Percentiles rank a stretch among this genome's conserved stretches.
Evolutionary conservation across 2,113 vertebrate species (phyloP).

Genomic region (Pomatostomus ruficeps): DNA sequence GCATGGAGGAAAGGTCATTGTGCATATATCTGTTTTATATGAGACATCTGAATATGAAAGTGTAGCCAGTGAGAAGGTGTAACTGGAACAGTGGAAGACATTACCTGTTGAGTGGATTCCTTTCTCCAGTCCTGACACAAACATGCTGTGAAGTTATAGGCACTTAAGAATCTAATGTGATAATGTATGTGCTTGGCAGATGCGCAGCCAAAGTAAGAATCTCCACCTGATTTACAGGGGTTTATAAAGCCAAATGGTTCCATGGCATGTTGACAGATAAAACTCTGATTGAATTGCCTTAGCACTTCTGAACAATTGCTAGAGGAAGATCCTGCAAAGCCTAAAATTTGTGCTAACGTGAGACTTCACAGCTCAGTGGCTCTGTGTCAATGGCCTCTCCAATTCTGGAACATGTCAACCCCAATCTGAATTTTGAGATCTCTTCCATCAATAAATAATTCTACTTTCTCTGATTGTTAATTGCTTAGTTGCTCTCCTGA

Average conservation of each 20-base stretch:
- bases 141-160: background rate
- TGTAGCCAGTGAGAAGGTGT: background rate
- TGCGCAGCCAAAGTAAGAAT: background rate
- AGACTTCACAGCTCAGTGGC: background rate
- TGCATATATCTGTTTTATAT: background rate
- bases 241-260: background rate
- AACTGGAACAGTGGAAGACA: background rate
- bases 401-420: background rate
- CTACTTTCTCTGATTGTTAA: background rate
- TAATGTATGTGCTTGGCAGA: background rate
- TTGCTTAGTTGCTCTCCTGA: background rate
- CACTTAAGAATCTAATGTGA: background rate
- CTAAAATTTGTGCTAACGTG: background rate
- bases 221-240: background rate
- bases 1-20: background rate
- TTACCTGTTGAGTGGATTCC: background rate
- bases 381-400: background rate
- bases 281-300: background rate
- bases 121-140: background rate
- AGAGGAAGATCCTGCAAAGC: background rate
- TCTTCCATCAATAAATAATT: background rate
- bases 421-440: background rate
- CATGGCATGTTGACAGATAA: background rate
- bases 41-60: background rate
- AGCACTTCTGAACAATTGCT: background rate